phyloP scores from a whole-genome alignment of 2,888 invertebrate genomes.

The Crioceris asparagi region DNA sequence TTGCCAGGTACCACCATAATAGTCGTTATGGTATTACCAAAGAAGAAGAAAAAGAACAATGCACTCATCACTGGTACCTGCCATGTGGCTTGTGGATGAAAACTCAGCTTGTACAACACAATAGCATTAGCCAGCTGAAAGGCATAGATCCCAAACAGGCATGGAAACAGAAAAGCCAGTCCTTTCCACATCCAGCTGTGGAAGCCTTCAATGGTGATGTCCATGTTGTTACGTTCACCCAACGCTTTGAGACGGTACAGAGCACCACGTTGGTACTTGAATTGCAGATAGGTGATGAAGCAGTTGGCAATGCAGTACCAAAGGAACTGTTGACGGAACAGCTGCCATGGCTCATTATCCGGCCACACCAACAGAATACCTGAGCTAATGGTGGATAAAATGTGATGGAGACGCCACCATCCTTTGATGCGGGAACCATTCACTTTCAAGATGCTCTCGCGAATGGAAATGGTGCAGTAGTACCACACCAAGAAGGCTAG shows the following conservation, averaged over 20 bases:
- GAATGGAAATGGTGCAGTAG: conserved; percentile 95
- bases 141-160: conserved; percentile 85
- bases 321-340: conserved; percentile 83
- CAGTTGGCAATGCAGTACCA: conserved; percentile 90
- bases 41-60: conserved; percentile 76
- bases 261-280: conserved; percentile 62
- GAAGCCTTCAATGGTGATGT: conserved; percentile 97
- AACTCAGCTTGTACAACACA: conserved; percentile 67
- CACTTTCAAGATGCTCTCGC: conserved; percentile 94
- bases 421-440: conserved; percentile 94
- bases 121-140: conserved; percentile 94
- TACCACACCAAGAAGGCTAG: conserved; percentile 98
- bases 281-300: conserved; percentile 43
- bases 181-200: conserved; percentile 99
- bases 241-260: conserved; percentile 63
- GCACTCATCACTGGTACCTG: conserved; percentile 76
- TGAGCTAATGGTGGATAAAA: conserved; percentile 87
- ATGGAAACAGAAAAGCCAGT: conserved; percentile 87
- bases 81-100: conserved; percentile 78
- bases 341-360: conserved; percentile 79
- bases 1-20: conserved; percentile 84
- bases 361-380: conserved; percentile 95
- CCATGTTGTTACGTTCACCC: conserved; percentile 98
- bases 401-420: conserved; percentile 98
- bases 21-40: conserved; percentile 84